Evolutionary conservation across 1,140 invertebrate species (phyloP), one percentile per base, ranked within the genome.

Genomic region (Saccostrea cuccullata): DNA sequence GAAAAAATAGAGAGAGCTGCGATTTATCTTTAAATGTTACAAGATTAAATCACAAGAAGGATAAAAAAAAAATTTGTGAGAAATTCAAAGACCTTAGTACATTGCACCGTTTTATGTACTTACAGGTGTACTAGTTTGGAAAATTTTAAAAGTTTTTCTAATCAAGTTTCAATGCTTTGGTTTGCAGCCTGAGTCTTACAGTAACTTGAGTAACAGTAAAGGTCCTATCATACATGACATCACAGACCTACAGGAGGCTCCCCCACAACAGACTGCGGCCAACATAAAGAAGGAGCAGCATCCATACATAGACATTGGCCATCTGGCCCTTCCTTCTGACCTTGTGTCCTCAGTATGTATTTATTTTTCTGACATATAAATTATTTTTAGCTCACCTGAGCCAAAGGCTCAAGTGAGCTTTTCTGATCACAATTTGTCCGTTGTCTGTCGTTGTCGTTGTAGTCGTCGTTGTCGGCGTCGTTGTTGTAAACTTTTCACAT

Each of bases 221-320:
- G 84, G 84, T n/a, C 84, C 84, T n/a, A 60, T 85, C 56, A 85
- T 85, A 30, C 84, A 85, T 56, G 84, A 85, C 30, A 85, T 85
- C 17, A 85, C 84, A 36, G 84, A 85, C 17, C 30, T 60, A 26
- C 40, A 55, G 4, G 12, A n/a, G 0, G 20, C 5, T 4, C n/a
- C 11, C n/a, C 40, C 40, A 20, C 2, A 36, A 36, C 70, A 77
- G 26, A 12, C 11, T 47, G 47, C 47, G 3, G 12, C 70, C 11
- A 26, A 30, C 26, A 13, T 36, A 8, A 77, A 77, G 30, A 77
- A 13, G 23, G 70, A 77, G 23, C 23, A 30, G 2, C 23, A 9
- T 15, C 8, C 70, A 15, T 15, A 30, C 11, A 13, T 30, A 30
- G 70, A 77, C 15, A 26, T 77, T 2, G 30, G 30, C 12, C 23